These are phyloP conservation scores for Penaeus monodon DNA, from an alignment of 2,888 invertebrate species.

Conservation along the genomic window DNA sequence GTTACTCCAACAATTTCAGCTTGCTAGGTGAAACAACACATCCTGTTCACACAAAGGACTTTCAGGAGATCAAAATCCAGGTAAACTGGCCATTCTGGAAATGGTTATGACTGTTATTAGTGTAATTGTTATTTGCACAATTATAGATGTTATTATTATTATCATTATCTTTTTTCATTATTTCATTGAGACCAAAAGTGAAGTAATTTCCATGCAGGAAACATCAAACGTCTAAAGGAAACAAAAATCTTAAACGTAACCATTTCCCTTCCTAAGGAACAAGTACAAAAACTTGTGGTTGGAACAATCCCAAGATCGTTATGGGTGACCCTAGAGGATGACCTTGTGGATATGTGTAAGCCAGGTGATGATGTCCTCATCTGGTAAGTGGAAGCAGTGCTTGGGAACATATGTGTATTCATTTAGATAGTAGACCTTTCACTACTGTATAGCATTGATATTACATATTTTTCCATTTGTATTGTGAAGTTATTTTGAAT, in stretches of 20 bases:
- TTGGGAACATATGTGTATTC: too few species aligned
- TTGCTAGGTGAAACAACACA: slow-evolving; percentile 73
- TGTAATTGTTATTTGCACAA: slow-evolving; percentile 19
- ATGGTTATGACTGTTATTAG: slow-evolving; percentile 7
- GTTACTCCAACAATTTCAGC: slow-evolving; percentile 74
- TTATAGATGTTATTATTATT: neutral
- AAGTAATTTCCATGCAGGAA: too few species aligned
- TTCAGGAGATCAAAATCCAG: slow-evolving; percentile 88
- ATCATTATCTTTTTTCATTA: too few species aligned
- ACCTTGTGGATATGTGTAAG: slow-evolving; percentile 87
- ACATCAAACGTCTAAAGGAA: too few species aligned
- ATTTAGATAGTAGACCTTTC: too few species aligned
- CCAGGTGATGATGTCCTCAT: slow-evolving; percentile 90
- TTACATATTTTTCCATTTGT: too few species aligned
- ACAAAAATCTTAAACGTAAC: neutral
- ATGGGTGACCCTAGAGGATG: slow-evolving; percentile 85
- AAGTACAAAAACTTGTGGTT: slow-evolving; percentile 79
- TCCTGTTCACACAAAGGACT: slow-evolving; percentile 81
- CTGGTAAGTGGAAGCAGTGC: slow-evolving; percentile 74
- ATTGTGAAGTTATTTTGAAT: too few species aligned
- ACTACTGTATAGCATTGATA: too few species aligned
- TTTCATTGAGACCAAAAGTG: too few species aligned
- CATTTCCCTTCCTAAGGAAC: slow-evolving; percentile 76
- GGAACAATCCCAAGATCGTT: slow-evolving; percentile 83
- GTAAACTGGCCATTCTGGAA: slow-evolving; percentile 69